Conservation (phyloP, 2,797 vertebrate species). For the Esox masquinongy region DNA sequence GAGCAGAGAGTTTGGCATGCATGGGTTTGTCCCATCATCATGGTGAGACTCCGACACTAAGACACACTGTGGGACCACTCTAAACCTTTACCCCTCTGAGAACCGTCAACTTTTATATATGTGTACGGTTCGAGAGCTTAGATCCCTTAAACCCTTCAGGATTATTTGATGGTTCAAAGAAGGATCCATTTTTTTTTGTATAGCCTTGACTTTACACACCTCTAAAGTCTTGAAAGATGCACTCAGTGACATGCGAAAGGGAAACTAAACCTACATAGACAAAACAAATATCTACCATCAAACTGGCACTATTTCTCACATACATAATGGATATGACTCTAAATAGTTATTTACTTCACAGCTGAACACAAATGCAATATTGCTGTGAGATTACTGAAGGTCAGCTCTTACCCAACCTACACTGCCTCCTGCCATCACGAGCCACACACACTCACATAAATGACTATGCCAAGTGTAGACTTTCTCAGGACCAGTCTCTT, state of each 20-base stretch:
- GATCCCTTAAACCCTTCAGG: conserved; percentile 28
- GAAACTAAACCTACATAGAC: conserved; percentile 10
- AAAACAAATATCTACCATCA: conserved; percentile 2
- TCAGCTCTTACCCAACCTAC: background rate
- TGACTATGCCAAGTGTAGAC: conserved; percentile 38
- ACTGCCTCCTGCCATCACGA: background rate
- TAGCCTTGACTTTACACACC: conserved; percentile 26
- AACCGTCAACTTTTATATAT: conserved; percentile 54
- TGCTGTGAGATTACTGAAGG: background rate
- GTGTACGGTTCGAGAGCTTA: conserved; percentile 31
- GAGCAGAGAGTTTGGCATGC: conserved; percentile 8
- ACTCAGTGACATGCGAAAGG: conserved; percentile 42
- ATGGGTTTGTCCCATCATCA: background rate
- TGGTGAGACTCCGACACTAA: background rate
- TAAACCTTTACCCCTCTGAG: conserved; percentile 31
- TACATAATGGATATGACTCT: conserved; percentile 37
- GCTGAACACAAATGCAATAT: background rate
- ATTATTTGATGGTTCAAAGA: conserved; percentile 35
- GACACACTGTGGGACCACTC: conserved; percentile 10
- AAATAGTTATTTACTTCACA: conserved; percentile 3
- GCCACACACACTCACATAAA: background rate
- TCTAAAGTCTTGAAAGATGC: conserved; percentile 9
- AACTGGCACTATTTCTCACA: conserved; percentile 18
- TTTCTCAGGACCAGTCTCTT: conserved; percentile 53
- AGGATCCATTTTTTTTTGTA: conserved; percentile 30